These are phyloP conservation scores for Stichopus horrens DNA, from an alignment of 53 echinoderm and acorn worm species.

Conservation along the genomic window DNA sequence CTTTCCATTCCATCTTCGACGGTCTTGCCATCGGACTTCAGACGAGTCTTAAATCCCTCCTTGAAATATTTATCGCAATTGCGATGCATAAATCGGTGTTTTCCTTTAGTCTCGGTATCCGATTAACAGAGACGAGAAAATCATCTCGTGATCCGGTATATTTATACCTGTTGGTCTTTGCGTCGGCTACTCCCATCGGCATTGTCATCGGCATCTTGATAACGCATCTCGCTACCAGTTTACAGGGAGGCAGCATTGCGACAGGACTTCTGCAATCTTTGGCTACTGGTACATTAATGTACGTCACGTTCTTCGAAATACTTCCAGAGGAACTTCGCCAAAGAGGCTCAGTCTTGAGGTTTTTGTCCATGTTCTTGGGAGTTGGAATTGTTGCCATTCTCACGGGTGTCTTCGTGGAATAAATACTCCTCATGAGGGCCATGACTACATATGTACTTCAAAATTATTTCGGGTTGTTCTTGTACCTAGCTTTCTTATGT, in stretches of 20 bases:
- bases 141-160: slow-evolving; percentile 10
- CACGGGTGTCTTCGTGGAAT: slow-evolving; percentile 5
- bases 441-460: background rate
- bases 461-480: too few species aligned
- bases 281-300: slow-evolving; percentile 55
- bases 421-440: background rate
- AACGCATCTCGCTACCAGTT: slow-evolving; percentile 46
- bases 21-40: slow-evolving; percentile 60
- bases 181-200: slow-evolving; percentile 60
- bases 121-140: slow-evolving; percentile 41
- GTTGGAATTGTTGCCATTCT: slow-evolving; percentile 20
- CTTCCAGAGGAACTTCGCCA: slow-evolving; percentile 25
- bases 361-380: slow-evolving; percentile 3
- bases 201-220: slow-evolving; percentile 51
- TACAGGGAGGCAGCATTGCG: slow-evolving; percentile 39
- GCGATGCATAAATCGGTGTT: slow-evolving; percentile 68
- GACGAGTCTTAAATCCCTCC: slow-evolving; percentile 18
- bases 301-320: slow-evolving; percentile 61
- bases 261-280: slow-evolving; percentile 56
- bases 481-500: too few species aligned
- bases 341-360: background rate
- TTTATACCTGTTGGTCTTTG: slow-evolving; percentile 51
- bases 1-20: slow-evolving; percentile 65
- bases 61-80: slow-evolving; percentile 53
- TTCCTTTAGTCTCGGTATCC: slow-evolving; percentile 69